These are phyloP conservation scores for Coptodon rendalli DNA, from an alignment of 2,113 vertebrate species.

Conservation along the genomic window DNA sequence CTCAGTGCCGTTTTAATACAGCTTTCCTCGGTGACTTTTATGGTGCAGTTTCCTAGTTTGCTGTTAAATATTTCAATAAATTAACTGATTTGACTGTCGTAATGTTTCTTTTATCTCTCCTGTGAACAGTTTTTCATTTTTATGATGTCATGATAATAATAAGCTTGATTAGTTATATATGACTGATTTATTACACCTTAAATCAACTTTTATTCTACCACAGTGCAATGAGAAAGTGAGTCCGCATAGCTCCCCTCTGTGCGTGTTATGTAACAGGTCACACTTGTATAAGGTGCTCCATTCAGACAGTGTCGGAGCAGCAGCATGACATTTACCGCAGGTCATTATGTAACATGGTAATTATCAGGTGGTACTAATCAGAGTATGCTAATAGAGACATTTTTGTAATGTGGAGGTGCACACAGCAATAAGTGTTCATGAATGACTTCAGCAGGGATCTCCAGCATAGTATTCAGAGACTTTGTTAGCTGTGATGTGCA, in stretches of 20 bases:
- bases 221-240: not conserved
- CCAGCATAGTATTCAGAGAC: not conserved
- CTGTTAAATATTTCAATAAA: not conserved
- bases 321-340: slow-evolving; percentile 10
- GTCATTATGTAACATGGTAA: not conserved
- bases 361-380: not conserved
- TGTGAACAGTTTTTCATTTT: not conserved
- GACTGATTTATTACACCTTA: not conserved
- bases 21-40: not conserved
- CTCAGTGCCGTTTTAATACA: not conserved
- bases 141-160: not conserved
- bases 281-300: not conserved
- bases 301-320: not conserved
- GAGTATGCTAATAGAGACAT: not conserved
- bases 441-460: not conserved
- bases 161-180: not conserved
- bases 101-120: not conserved
- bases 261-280: slow-evolving; percentile 24
- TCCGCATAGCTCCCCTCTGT: not conserved
- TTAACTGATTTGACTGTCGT: not conserved
- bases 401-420: not conserved
- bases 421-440: not conserved
- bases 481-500: not conserved
- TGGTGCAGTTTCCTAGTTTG: fast-evolving
- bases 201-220: not conserved